Base-by-base conservation (phyloP, 2,797 vertebrate species). In the Notamacropus eugenii region DNA sequence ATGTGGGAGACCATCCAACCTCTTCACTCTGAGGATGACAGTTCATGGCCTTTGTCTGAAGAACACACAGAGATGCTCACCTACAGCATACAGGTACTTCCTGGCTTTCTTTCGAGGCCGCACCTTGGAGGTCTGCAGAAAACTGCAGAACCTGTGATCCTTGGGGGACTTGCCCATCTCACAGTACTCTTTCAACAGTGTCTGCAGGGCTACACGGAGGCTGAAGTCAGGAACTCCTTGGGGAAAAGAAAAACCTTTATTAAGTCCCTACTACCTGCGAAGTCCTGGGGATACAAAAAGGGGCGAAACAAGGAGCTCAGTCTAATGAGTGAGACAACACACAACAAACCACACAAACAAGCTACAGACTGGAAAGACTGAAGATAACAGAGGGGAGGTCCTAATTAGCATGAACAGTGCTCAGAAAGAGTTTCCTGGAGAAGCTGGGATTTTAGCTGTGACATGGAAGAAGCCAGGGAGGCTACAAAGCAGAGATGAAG, bases 11-110 rank as follows among this genome's bases (percentile, higher is more conserved):
- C 0, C 2, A 9, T 50, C 74, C 40, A 46, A 4, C 34, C 74
- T 28, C 40, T 50, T 40, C 74, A 10, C 74, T 74, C n/a, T n/a
- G 94, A 95, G n/a, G 95, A 92, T 24, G 97, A 93, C 95, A 74
- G 93, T 91, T 93, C 93, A 34, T 90, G 90, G 57, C 94, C 92
- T 91, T 96, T 97, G 97, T 96, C 97, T 90, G 96, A 97, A 93
- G 40, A 4, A 91, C 96, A 95, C 97, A 97, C 92, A 95, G 93
- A 96, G 91, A 93, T 94, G 98, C 98, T 97, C 97, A 99, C 99
- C 99, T 98, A 99, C 99, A 95, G 99, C 99, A 96, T 99, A 99
- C 97, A 99, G 99, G 98, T 99, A 99, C 98, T 99, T 99, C 97
- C 99, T 99, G 94, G 99, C 99, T 98, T 99, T 99, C 98, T 99